phyloP scores from a whole-genome alignment of 2,888 invertebrate genomes.

The Apomyelois bistriatella region DNA sequence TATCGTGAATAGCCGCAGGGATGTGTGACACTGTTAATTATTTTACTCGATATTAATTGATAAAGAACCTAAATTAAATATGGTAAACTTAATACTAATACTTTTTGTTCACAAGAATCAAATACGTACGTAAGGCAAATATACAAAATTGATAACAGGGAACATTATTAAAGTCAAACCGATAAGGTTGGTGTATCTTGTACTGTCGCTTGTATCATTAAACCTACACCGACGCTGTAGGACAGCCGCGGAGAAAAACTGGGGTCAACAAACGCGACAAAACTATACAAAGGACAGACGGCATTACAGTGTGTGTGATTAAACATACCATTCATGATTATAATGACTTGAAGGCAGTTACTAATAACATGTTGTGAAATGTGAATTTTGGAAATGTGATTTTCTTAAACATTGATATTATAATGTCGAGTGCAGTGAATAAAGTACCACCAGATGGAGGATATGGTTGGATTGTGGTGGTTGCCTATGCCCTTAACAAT shows the following conservation, averaged over 20 bases:
- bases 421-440: conserved; percentile 47
- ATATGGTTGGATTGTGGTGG: conserved; percentile 83
- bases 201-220: conserved; percentile 21
- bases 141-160: conserved; percentile 52
- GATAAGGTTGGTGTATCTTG: conserved; percentile 42
- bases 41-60: neutral
- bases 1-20: neutral
- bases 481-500: conserved; percentile 81
- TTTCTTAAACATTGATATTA: conserved; percentile 28
- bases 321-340: neutral
- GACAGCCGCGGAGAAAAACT: conserved; percentile 4
- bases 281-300: neutral
- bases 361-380: conserved; percentile 1
- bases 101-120: conserved; percentile 16
- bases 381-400: conserved; percentile 33
- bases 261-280: conserved; percentile 2
- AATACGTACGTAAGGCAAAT: conserved; percentile 27
- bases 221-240: conserved; percentile 11
- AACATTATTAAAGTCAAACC: conserved; percentile 46
- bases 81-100: neutral
- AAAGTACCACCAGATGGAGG: conserved; percentile 83
- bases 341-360: neutral
- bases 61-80: neutral
- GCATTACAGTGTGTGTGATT: neutral
- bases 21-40: neutral